Evolutionary conservation across 2,113 vertebrate genomes (phyloP).

Genomic region (Rhadina sibilatrix): DNA sequence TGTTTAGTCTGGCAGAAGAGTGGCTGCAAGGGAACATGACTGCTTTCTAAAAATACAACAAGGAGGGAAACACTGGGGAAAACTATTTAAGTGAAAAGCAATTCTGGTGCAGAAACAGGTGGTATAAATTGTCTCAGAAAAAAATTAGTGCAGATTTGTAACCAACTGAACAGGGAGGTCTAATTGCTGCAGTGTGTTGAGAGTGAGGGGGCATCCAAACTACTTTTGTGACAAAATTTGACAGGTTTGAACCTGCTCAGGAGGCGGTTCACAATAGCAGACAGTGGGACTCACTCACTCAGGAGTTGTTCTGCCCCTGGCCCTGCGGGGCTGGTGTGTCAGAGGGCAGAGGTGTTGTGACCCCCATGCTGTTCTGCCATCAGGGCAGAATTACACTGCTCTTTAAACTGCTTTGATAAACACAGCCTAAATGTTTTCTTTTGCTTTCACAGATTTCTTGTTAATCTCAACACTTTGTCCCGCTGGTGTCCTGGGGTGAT

Average conservation of each 20-base stretch:
- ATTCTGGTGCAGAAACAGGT: background rate
- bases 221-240: background rate
- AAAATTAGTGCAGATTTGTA: background rate
- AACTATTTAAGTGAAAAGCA: constrained; percentile 39
- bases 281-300: background rate
- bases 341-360: background rate
- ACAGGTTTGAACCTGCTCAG: background rate
- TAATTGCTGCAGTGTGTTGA: background rate
- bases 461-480: background rate
- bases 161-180: background rate
- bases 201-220: background rate
- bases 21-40: constrained; percentile 6
- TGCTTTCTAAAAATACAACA: constrained; percentile 38
- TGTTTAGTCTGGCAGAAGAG: constrained; percentile 41
- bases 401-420: background rate
- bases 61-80: background rate
- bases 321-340: background rate
- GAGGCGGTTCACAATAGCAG: background rate
- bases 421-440: background rate
- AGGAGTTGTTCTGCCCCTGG: background rate
- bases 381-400: background rate
- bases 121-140: background rate
- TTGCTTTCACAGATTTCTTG: background rate
- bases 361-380: background rate
- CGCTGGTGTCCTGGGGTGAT: background rate